Evolutionary conservation across 2,113 vertebrate genomes (phyloP).

Genomic region (Stegostoma tigrinum): DNA sequence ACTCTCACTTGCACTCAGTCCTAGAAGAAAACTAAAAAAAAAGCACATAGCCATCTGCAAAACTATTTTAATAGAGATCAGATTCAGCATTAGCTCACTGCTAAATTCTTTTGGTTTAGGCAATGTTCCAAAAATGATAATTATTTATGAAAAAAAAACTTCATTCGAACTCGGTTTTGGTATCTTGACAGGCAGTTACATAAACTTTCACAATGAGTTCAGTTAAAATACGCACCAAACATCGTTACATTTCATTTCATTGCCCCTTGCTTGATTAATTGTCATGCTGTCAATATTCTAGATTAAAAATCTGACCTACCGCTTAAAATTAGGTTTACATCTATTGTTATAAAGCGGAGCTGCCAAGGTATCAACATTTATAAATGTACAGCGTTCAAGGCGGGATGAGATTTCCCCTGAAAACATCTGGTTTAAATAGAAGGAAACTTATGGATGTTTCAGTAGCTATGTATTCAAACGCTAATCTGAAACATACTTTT

Average conservation of each 20-base stretch:
- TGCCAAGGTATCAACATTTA: constrained; percentile 17
- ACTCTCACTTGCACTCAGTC: neutral
- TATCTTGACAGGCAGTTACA: neutral
- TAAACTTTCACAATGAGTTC: constrained; percentile 17
- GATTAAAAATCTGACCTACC: constrained; percentile 36
- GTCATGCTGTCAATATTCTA: constrained; percentile 34
- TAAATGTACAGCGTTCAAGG: constrained; percentile 25
- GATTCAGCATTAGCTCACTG: neutral
- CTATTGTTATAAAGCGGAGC: constrained; percentile 20
- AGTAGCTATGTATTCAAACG: constrained; percentile 30
- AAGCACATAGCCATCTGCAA: neutral
- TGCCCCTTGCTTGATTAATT: constrained; percentile 10
- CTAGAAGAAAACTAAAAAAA: neutral
- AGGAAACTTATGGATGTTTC: constrained; percentile 31
- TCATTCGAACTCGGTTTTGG: neutral
- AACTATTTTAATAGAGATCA: constrained; percentile 24
- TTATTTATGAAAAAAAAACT: constrained; percentile 24
- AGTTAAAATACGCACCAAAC: constrained; percentile 5
- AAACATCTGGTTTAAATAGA: constrained; percentile 37
- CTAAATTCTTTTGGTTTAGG: constrained; percentile 1
- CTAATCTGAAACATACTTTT: constrained; percentile 34
- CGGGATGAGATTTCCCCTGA: constrained; percentile 19
- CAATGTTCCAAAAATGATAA: constrained; percentile 27
- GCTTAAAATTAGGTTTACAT: constrained; percentile 34
- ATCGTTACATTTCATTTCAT: constrained; percentile 31